Evolutionary conservation across 2,888 invertebrate genomes (phyloP), one percentile per base, ranked within the genome.

Genomic region (Morpho deidamia): DNA sequence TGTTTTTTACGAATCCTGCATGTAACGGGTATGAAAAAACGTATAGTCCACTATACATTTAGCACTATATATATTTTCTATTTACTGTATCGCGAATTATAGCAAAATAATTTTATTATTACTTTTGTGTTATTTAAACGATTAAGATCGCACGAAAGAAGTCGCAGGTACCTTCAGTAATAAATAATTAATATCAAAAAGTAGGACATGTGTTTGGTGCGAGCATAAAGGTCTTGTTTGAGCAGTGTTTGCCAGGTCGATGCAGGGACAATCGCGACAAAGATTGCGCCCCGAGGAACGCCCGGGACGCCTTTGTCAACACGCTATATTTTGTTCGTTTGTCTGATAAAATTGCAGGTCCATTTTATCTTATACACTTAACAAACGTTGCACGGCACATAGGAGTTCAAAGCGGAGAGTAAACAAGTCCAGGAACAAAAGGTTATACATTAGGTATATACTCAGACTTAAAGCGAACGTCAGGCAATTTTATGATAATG

Each of bases 291-390:
- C 53, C 40, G 48, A 52, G 59, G 46, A 54, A 53, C 55, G 55
- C 43, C 44, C 60, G 43, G 55, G 44, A 57, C 53, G 50, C 51
- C 57, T 51, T 54, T 61, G 61, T 61, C 61, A 61, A 61, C 58
- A 58, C 55, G 54, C 44, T 53, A 57, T 43, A 56, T 53, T 60
- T 54, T 59, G 56, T 53, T 44, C 54, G 54, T 47, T 55, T 50
- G 46, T 57, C 47, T 52, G 57, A 61, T 55, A 43, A 57, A 61
- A 61, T 54, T 55, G 55, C 51, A 59, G 54, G 48, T 56, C 37
- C 37, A 54, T 57, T 62, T 55, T 57, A 52, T 59, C 44, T 52
- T 51, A 37, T 49, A 51, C 39, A 39, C 43, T 41, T 40, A 11
- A 32, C 35, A 37, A 42, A 45, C 51, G 44, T 51, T n/a, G 33